Evolutionary conservation across 2,113 vertebrate species (phyloP).

Genomic region (Actenoides lindsayi): DNA sequence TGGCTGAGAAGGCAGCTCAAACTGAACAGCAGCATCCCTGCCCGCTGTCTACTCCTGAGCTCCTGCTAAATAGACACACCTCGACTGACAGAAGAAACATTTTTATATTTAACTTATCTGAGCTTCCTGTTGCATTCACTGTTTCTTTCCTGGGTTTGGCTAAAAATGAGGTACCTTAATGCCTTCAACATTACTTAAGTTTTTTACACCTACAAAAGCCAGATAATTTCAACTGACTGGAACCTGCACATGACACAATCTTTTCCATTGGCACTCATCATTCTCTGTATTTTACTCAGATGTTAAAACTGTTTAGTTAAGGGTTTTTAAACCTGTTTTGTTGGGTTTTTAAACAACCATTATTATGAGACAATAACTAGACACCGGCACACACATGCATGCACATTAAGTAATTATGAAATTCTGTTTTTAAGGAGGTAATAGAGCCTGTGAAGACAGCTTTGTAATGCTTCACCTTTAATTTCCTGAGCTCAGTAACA

Average conservation of each 20-base stretch:
- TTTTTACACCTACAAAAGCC: neutral
- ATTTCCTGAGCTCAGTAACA: neutral
- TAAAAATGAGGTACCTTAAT: neutral
- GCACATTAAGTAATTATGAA: neutral
- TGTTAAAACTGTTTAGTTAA: neutral
- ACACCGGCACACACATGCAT: neutral
- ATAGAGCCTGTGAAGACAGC: neutral
- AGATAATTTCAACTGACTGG: neutral
- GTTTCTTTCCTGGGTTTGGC: neutral
- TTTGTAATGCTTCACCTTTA: neutral
- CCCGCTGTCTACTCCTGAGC: neutral
- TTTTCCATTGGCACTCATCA: neutral
- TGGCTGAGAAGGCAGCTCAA: neutral
- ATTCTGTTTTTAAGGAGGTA: neutral
- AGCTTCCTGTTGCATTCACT: neutral
- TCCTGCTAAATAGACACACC: neutral
- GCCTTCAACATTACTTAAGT: neutral
- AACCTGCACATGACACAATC: neutral
- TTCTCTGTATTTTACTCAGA: neutral
- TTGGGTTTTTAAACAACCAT: neutral
- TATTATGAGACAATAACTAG: neutral
- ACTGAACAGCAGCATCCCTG: neutral
- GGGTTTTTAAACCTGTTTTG: neutral
- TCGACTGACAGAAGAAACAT: accelerated
- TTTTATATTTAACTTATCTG: neutral